These are phyloP conservation scores for Rhinopomastus cyanomelas DNA, from an alignment of 2,113 vertebrate genomes.

Conservation along the genomic window DNA sequence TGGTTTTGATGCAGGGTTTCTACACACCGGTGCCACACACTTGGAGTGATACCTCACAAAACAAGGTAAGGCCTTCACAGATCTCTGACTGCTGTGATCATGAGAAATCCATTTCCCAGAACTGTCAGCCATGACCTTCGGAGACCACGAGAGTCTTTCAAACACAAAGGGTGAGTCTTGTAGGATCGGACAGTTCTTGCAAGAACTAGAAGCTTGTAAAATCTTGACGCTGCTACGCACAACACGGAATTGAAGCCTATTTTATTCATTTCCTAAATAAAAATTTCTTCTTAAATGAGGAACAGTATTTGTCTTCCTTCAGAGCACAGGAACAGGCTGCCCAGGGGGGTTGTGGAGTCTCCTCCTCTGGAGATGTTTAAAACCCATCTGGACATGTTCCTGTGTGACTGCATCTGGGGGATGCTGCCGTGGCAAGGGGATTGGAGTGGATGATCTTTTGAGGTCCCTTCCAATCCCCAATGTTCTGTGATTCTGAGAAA, in stretches of 20 bases:
- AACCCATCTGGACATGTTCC: too few species aligned
- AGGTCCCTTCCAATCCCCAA: too few species aligned
- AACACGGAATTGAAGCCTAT: constrained; percentile 9
- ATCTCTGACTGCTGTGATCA: not conserved
- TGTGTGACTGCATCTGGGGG: too few species aligned
- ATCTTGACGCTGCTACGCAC: not conserved
- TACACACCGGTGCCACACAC: not conserved
- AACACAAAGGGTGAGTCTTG: not conserved
- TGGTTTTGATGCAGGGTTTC: not conserved
- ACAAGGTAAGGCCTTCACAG: constrained; percentile 30
- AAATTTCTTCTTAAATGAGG: constrained; percentile 50
- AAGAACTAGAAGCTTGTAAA: not conserved
- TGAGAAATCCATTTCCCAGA: constrained; percentile 8
- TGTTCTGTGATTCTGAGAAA: too few species aligned
- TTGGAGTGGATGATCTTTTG: too few species aligned
- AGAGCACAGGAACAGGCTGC: too few species aligned
- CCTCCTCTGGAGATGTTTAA: too few species aligned
- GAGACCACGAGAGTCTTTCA: not conserved
- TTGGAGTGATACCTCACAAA: not conserved
- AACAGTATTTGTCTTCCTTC: too few species aligned
- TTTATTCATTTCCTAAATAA: not conserved
- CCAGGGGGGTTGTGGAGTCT: too few species aligned
- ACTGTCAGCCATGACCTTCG: not conserved
- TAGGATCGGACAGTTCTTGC: not conserved
- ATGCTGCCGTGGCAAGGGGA: too few species aligned